A percentile compares a stretch with the other conserved stretches of the same genome.
Conservation (phyloP, 2,888 invertebrate genomes). For the Drosophila recens region DNA sequence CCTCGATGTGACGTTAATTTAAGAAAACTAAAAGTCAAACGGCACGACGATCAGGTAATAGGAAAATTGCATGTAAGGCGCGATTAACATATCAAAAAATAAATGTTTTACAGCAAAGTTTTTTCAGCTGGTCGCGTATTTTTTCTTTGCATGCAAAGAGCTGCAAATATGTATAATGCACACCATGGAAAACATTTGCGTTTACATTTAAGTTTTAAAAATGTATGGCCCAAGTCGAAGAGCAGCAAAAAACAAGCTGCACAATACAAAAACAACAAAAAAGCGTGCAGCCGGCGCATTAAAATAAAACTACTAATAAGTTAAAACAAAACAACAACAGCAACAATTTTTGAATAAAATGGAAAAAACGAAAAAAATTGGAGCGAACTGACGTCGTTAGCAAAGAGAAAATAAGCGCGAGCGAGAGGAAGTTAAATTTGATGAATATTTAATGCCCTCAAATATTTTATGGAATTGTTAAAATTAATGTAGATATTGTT, state of each 20-base stretch:
- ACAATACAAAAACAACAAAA: conserved; percentile 33
- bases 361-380: conserved; percentile 25
- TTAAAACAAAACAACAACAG: conserved; percentile 51
- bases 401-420: conserved; percentile 40
- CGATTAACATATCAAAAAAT: conserved; percentile 78
- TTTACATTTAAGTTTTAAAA: conserved; percentile 66
- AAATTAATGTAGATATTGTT: not conserved
- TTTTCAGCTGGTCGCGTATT: conserved; percentile 57
- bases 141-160: conserved; percentile 36
- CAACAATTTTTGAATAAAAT: conserved; percentile 7
- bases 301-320: conserved; percentile 72
- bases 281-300: conserved; percentile 67
- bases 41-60: conserved; percentile 72
- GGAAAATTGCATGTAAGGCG: conserved; percentile 76
- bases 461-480: not conserved
- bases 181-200: conserved; percentile 44
- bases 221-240: conserved; percentile 70
- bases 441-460: conserved; percentile 18
- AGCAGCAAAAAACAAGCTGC: conserved; percentile 32
- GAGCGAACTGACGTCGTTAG: conserved; percentile 59
- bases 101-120: conserved; percentile 67
- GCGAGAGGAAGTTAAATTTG: not conserved
- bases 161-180: conserved; percentile 25
- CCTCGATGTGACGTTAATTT: conserved; percentile 32
- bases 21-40: conserved; percentile 50